These are phyloP conservation scores for Sinonovacula constricta DNA, from an alignment of 1,140 invertebrate species.

Conservation along the genomic window DNA sequence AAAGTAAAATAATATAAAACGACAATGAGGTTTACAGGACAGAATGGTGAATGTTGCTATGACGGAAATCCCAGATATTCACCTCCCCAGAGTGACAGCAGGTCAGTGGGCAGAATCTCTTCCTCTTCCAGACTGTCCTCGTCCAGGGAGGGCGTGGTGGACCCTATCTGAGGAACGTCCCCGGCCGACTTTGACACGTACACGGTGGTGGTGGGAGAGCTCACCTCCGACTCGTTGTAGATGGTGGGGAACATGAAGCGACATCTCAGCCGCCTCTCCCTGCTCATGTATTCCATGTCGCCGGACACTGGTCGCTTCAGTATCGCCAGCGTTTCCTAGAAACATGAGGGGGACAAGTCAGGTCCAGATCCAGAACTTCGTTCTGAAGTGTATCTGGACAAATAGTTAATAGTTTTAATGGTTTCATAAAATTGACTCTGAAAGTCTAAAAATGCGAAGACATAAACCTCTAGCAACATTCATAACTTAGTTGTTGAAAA, in stretches of 20 bases:
- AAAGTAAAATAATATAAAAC: too few relatives aligned
- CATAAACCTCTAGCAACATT: too few relatives aligned
- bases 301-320: constrained; percentile 42
- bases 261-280: constrained; percentile 39
- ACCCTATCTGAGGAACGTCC: constrained; percentile 41
- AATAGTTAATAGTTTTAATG: too few relatives aligned
- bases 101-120: constrained; percentile 26
- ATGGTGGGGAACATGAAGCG: constrained; percentile 54
- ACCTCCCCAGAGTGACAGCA: constrained; percentile 53
- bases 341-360: too few relatives aligned
- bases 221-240: constrained; percentile 30
- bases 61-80: neutral
- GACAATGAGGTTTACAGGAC: too few relatives aligned
- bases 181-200: constrained; percentile 21
- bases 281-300: constrained; percentile 19
- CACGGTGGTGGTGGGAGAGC: constrained; percentile 17
- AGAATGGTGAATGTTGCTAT: neutral
- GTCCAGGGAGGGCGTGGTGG: neutral
- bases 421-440: too few relatives aligned
- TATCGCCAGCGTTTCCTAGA: constrained; percentile 42
- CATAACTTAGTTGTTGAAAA: too few relatives aligned
- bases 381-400: too few relatives aligned
- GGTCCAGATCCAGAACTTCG: too few relatives aligned
- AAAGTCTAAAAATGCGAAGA: too few relatives aligned
- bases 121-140: constrained; percentile 12